Conservation (phyloP, 2,888 invertebrate species). For the Drosophila meridiana region DNA sequence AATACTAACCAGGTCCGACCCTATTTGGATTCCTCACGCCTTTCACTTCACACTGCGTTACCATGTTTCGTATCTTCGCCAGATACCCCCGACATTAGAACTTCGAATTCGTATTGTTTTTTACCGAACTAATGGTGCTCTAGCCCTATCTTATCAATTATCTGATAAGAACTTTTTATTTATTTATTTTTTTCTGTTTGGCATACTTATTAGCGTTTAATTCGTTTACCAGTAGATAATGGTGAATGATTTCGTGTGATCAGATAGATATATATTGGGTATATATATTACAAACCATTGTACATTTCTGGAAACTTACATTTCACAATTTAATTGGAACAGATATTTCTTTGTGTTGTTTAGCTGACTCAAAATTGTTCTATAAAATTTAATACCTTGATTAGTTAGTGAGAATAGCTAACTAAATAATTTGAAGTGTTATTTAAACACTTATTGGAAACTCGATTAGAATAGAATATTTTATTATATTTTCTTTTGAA, state of each 20-base stretch:
- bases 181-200: not conserved
- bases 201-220: not conserved
- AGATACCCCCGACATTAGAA: conserved; percentile 3
- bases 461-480: not conserved
- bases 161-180: conserved; percentile 6
- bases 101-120: conserved; percentile 16
- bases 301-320: not conserved
- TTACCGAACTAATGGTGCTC: not conserved
- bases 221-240: not conserved
- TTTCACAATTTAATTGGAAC: not conserved
- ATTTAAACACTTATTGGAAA: not conserved
- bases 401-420: not conserved
- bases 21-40: conserved; percentile 16
- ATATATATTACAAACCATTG: not conserved
- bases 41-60: conserved; percentile 13
- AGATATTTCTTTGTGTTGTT: not conserved
- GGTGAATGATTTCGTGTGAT: not conserved
- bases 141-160: conserved; percentile 41
- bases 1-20: not conserved
- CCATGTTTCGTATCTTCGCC: conserved; percentile 52
- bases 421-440: not conserved
- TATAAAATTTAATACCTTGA: not conserved
- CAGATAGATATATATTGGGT: not conserved
- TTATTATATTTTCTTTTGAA: too few relatives aligned
- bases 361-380: not conserved